These are phyloP conservation scores for Pollimyrus isidori DNA, from an alignment of 2,113 vertebrate genomes.

Conservation along the genomic window DNA sequence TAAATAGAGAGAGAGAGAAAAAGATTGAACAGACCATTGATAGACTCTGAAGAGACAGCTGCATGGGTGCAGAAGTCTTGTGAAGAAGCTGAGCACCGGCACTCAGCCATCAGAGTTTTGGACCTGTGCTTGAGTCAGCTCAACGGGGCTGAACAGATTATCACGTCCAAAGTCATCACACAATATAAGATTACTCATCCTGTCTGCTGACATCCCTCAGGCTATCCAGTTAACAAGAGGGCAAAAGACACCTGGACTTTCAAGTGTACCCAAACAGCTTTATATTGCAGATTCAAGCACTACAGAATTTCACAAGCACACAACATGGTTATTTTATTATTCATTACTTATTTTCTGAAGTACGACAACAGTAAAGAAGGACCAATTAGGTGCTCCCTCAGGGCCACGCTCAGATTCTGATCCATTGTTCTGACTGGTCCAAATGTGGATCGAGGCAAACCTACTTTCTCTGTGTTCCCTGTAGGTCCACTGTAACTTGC, in stretches of 20 bases:
- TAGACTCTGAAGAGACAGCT: background rate
- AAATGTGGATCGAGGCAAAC: conserved; percentile 56
- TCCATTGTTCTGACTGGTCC: conserved; percentile 59
- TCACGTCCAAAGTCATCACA: background rate
- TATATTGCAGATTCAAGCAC: background rate
- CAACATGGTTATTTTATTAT: background rate
- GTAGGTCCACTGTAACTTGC: conserved; percentile 44
- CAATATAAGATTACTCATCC: background rate
- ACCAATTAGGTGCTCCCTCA: background rate
- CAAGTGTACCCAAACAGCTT: background rate
- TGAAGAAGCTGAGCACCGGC: background rate
- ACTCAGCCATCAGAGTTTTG: background rate
- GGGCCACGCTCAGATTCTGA: conserved; percentile 45
- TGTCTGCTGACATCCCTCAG: background rate
- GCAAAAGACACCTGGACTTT: background rate
- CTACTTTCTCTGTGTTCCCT: conserved; percentile 42
- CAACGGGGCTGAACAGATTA: background rate
- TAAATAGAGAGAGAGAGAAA: background rate
- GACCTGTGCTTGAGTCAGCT: background rate
- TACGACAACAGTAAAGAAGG: background rate
- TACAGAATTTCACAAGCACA: background rate
- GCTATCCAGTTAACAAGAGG: background rate
- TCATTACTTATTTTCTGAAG: background rate
- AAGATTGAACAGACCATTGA: background rate
- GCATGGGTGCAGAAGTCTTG: background rate